Evolutionary conservation across 2,888 invertebrate species (phyloP), one percentile per base, ranked within the genome.

Genomic region (Erebia aethiops): DNA sequence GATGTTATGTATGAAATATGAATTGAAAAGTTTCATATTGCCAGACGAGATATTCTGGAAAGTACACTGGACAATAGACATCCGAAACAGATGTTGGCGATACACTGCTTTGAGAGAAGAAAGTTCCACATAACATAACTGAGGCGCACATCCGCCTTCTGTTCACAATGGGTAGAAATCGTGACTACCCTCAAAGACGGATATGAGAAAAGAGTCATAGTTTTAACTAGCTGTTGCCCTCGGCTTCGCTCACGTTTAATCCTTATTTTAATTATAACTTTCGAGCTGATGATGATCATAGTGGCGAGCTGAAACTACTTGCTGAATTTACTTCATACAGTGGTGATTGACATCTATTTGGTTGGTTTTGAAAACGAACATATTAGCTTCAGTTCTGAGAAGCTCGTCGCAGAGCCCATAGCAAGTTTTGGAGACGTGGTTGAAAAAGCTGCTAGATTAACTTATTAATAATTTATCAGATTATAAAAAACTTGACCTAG

Each of bases 81-180:
- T 26, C 35, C 13, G 26, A 14, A 57, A 57, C 57, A 35, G 35
- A n/a, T 56, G 18, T 56, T n/a, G 18, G 56, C 56, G 56, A 56
- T 56, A 14, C 57, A 16, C 13, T 56, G 57, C 57, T 26, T 57
- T 57, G 57, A 35, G 5, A 35, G 35, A 14, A 58, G 58, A 58
- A 58, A 58, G 14, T 13, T 58, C 26, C 35, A 14, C 58, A 35
- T 35, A n/a, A 35, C 14, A 58, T 58, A 58, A 58, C n/a, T 58
- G n/a, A 58, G 18, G 18, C 18, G 18, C 56, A 56, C 56, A 2
- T 56, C 56, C 18, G 56, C 56, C 18, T n/a, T 4, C 56, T 18
- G 56, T 18, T 56, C 56, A 16, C 21, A 13, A 21, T 11, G 56
- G 56, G n/a, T 21, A 18, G 21, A 18, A 21, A 56, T 18, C 9